Percentiles rank a stretch among this genome's conserved stretches.
Evolutionary conservation across 2,113 vertebrate species (phyloP).

Genomic region (Eudyptes chrysolophus): DNA sequence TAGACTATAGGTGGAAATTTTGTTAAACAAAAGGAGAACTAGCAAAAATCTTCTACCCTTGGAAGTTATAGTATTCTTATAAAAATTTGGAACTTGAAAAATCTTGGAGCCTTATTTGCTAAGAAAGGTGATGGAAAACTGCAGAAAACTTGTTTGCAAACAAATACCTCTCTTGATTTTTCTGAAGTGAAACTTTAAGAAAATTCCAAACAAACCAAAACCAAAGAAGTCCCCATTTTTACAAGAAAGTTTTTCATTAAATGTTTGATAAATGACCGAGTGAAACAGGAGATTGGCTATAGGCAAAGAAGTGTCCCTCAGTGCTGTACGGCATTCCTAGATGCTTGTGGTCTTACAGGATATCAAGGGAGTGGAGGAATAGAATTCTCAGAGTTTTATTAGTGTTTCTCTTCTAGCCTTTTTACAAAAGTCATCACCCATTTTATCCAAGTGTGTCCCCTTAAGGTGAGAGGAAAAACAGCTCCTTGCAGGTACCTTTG

Average conservation of each 20-base stretch:
- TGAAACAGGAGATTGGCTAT: not conserved
- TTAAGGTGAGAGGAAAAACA: not conserved
- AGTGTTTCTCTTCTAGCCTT: not conserved
- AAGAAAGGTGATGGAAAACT: not conserved
- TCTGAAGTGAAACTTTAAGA: not conserved
- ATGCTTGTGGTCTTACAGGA: not conserved
- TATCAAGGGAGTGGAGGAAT: not conserved
- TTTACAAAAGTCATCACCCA: not conserved
- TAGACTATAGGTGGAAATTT: not conserved
- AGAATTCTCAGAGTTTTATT: not conserved
- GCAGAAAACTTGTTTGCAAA: not conserved
- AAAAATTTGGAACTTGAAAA: not conserved
- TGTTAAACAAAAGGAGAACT: not conserved
- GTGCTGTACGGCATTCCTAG: not conserved
- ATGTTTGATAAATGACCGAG: not conserved
- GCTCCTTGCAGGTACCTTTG: not conserved
- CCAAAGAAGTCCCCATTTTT: not conserved
- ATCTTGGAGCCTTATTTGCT: not conserved
- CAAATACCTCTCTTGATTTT: not conserved
- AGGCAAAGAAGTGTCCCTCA: fast-evolving
- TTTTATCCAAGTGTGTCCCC: not conserved
- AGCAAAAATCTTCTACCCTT: not conserved
- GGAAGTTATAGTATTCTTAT: not conserved
- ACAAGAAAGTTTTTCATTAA: not conserved
- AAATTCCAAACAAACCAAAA: not conserved